Conservation (phyloP, 2,888 invertebrate genomes). For the Tetranychus truncatus region DNA sequence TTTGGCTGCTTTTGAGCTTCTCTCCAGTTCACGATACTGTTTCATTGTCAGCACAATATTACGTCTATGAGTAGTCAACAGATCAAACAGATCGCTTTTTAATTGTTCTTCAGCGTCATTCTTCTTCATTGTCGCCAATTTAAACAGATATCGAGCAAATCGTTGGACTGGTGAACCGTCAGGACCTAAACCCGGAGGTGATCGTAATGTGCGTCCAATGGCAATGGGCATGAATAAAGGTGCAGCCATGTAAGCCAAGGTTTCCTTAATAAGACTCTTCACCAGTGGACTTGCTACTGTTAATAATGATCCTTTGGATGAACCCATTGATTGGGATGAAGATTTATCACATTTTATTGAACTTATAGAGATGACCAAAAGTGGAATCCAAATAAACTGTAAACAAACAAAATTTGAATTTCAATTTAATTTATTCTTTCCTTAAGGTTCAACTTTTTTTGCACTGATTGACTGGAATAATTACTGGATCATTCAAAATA, state of each 20-base stretch:
- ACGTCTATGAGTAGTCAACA: background rate
- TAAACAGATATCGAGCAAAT: background rate
- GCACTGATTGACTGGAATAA: no score
- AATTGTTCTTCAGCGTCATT: background rate
- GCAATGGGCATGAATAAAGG: constrained; percentile 10
- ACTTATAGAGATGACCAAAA: background rate
- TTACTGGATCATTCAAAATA: no score
- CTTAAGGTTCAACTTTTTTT: no score
- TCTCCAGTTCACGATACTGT: constrained; percentile 1
- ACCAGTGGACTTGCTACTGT: background rate
- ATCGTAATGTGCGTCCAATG: background rate
- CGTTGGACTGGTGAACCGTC: background rate
- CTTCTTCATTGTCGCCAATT: constrained; percentile 1
- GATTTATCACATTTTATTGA: background rate
- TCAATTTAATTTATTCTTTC: no score
- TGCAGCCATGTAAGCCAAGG: constrained; percentile 4
- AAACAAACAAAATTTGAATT: no score
- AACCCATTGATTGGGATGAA: background rate
- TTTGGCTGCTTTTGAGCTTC: background rate
- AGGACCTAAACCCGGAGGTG: background rate
- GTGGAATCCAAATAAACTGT: no score
- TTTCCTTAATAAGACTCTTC: background rate
- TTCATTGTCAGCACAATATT: constrained; percentile 10
- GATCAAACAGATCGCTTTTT: background rate
- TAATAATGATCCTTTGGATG: background rate